Percentiles rank a stretch among this genome's conserved stretches.
Evolutionary conservation across 53 echinoderm and acorn worm genomes (phyloP).

Genomic region (Holothuria leucospilota): DNA sequence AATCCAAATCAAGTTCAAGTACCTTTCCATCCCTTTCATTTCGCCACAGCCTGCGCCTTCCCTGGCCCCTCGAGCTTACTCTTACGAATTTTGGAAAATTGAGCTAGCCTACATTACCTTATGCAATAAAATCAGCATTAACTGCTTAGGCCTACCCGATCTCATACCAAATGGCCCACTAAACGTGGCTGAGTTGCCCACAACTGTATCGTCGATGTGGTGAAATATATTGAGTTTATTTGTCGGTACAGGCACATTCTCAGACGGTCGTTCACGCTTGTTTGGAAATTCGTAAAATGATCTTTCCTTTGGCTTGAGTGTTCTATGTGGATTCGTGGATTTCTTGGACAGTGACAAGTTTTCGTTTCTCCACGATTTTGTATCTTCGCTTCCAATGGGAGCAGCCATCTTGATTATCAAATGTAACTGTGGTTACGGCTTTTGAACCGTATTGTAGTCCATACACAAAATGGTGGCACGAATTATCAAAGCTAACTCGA

Average conservation of each 20-base stretch:
- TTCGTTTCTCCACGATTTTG: background rate
- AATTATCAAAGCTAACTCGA: too few species aligned
- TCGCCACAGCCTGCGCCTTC: too few species aligned
- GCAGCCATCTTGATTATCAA: slow-evolving; percentile 2
- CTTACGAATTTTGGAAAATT: too few species aligned
- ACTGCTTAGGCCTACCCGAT: slow-evolving; percentile 74
- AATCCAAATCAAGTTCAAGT: too few species aligned
- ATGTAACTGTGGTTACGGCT: background rate
- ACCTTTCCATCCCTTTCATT: too few species aligned
- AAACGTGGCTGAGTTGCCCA: slow-evolving; percentile 75
- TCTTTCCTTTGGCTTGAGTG: slow-evolving; percentile 5
- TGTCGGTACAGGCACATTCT: background rate
- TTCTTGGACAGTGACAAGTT: background rate
- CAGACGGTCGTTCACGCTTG: background rate
- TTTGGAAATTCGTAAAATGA: slow-evolving; percentile 57
- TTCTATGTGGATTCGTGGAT: background rate
- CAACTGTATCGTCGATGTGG: slow-evolving; percentile 74
- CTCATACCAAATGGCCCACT: slow-evolving; percentile 82
- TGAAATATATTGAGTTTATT: slow-evolving; percentile 41
- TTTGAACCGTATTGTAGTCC: too few species aligned
- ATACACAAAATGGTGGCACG: too few species aligned
- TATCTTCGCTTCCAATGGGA: background rate
- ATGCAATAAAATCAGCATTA: too few species aligned
- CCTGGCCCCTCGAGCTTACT: too few species aligned
- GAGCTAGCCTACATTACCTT: too few species aligned